Base-by-base conservation (phyloP, 2,113 vertebrate species). In the Vombatus ursinus region DNA sequence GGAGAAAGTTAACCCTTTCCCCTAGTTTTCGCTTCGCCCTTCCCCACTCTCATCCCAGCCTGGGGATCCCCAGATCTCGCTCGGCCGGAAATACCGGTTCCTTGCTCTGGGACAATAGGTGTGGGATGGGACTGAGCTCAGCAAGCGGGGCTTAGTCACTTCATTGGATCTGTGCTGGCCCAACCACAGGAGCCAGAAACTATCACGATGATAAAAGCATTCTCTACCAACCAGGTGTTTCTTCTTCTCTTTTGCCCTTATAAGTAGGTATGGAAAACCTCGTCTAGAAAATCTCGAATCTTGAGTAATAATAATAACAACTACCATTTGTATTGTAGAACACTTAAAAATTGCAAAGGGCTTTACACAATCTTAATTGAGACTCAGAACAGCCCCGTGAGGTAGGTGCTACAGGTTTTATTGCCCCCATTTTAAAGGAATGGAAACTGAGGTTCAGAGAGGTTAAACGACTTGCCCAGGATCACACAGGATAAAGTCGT, bases 61-160 rank as follows among this genome's bases (percentile, higher is more conserved):
- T 12, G 0, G n/a, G 57, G 61, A 96, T 96, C 95, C 1, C 97
- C 3, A 50, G 54, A 89, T 94, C 93, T 11, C 92, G 94, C 94
- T 90, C 92, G 31, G 92, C 98, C 98, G 98, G 98, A 98, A 98
- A 99, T 98, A 98, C 98, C 98, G 98, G 98, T 98, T 97, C 94
- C 95, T 96, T 96, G 93, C 47, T 47, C 52, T 26, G 96, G 98
- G 95, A 97, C 97, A 95, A 95, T 95, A 96, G 97, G 96, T 96
- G 68, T 96, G 95, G 94, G 94, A n/a, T 57, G 95, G 52, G 94
- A 91, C 90, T 93, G 53, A 68, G 0, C 94, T 31, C 8, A 0
- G 77, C 57, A 94, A 91, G 48, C n/a, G n/a, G n/a, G 19, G 97
- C 94, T 97, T 94, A 97, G 96, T 98, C 98, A 98, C 95, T 7